Conservation (phyloP, 37 sponge, comb jelly and placozoan species). For the Spongia lamella region DNA sequence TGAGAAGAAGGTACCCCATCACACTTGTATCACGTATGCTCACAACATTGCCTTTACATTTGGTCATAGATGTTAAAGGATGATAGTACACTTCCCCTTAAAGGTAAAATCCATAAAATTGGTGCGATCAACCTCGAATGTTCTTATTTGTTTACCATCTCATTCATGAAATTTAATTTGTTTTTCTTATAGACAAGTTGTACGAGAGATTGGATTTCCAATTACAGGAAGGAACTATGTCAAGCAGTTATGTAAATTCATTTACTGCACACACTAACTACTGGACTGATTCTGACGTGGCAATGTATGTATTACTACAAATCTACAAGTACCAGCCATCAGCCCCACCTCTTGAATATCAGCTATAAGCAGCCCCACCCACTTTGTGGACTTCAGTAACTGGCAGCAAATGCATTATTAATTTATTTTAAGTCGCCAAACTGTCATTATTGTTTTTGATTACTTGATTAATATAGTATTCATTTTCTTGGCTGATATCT, state of each 20-base stretch:
- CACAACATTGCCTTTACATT: background rate
- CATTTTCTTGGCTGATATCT: slow-evolving; percentile 87
- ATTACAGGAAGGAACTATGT: slow-evolving; percentile 66
- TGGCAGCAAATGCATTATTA: background rate
- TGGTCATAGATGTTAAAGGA: slow-evolving; percentile 47
- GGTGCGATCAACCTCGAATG: too few species aligned
- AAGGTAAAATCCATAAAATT: too few species aligned
- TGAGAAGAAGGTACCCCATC: background rate
- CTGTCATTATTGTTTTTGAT: slow-evolving; percentile 69
- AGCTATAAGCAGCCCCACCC: too few species aligned
- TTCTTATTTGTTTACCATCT: too few species aligned
- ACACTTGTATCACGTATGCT: background rate
- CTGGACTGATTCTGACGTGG: slow-evolving; percentile 76
- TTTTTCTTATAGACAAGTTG: slow-evolving; percentile 42
- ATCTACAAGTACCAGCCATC: slow-evolving; percentile 56
- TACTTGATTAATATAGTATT: slow-evolving; percentile 88
- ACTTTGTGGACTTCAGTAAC: too few species aligned
- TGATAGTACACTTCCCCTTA: slow-evolving; percentile 33
- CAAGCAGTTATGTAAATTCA: slow-evolving; percentile 74
- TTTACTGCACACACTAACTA: slow-evolving; percentile 82
- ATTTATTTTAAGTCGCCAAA: background rate
- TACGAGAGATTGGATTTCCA: slow-evolving; percentile 80
- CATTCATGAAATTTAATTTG: background rate
- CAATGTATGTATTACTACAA: slow-evolving; percentile 72
- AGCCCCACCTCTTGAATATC: too few species aligned